Base-by-base conservation (phyloP, 2,888 invertebrate species). In the Tricholauxania praeusta region DNA sequence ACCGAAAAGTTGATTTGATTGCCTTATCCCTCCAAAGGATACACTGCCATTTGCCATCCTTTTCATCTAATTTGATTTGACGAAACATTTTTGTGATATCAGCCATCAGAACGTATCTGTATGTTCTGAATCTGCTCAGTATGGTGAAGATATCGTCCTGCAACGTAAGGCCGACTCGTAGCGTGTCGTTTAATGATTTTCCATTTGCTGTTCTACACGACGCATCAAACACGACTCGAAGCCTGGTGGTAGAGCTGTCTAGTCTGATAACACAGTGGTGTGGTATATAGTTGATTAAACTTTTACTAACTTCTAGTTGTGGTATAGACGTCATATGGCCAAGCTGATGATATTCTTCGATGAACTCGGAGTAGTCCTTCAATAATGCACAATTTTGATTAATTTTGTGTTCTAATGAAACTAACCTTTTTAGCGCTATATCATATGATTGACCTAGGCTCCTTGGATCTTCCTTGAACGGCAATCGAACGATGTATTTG, bases 401-500 rank as follows among this genome's bases (percentile, higher is more conserved):
- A 22, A 22, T 22, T 22, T 22, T 22, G 3, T 22, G 22, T 22
- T 22, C 22, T 22, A 22, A 22, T 22, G 22, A 7, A 8, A 49
- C 48, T 2, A 62, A 67, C 14, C 63, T 22, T 22, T 22, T 22
- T 22, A 2, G 1, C 22, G 22, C 22, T 22, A 22, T 22, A 22
- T 22, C 22, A 22, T 22, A 22, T 22, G 22, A 22, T 22, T 22
- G 22, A 3, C 22, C 22, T 22, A 22, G 22, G 22, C 3, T 22
- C 22, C 22, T 1, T 22, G 22, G 22, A 3, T 22, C 22, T 22
- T 22, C 22, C 22, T 22, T 22, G 22, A 22, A 71, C 10, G 68
- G 74, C 14, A 64, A 47, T 2, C 71, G 68, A n/a, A 66, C 71
- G n/a, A 74, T 72, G 47, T 63, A 71, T 72, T 71, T 68, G 32